These are phyloP conservation scores for Orbicella faveolata DNA, from an alignment of 64 coral and sea anemone genomes.

Conservation along the genomic window DNA sequence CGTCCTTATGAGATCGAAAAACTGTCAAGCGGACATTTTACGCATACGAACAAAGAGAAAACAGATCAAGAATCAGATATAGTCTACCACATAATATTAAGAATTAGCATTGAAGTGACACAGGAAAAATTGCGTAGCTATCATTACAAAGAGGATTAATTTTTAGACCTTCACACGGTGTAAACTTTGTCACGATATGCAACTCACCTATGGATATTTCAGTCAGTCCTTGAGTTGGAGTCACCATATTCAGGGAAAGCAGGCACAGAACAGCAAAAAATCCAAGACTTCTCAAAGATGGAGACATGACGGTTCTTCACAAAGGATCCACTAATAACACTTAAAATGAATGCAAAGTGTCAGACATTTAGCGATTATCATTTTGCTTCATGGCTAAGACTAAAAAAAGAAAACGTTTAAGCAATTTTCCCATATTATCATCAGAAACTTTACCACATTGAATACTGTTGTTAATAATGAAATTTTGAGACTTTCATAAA, in stretches of 20 bases:
- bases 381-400: not conserved
- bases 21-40: too few species aligned
- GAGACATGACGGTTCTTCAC: not conserved
- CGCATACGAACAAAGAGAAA: too few species aligned
- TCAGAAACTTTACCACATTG: not conserved
- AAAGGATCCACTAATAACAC: not conserved
- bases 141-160: too few species aligned
- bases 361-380: not conserved
- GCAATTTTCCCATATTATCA: not conserved
- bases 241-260: not conserved
- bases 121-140: too few species aligned
- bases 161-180: too few species aligned
- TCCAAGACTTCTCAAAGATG: not conserved
- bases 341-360: not conserved
- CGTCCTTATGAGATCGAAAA: too few species aligned
- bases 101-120: too few species aligned
- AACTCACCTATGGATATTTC: slow-evolving; percentile 30
- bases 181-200: not conserved
- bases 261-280: not conserved
- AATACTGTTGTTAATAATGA: not conserved
- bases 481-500: not conserved
- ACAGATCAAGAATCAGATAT: too few species aligned
- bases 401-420: not conserved
- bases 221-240: not conserved
- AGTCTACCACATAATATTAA: too few species aligned